Percentiles rank a stretch among this genome's conserved stretches.
phyloP scores from a whole-genome alignment of 2,888 invertebrate genomes.

The Pandemis cinnamomeana region DNA sequence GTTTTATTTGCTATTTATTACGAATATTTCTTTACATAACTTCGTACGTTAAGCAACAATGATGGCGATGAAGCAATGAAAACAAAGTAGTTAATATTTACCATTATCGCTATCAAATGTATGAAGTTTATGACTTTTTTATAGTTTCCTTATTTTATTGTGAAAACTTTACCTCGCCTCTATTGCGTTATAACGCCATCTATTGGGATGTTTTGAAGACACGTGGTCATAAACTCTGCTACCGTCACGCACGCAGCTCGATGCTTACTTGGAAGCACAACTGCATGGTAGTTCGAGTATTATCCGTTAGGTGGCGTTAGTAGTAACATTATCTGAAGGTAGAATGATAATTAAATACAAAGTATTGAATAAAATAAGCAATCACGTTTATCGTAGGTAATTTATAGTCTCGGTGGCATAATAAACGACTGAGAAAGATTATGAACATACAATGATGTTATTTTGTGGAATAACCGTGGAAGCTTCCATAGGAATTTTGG shows the following conservation, averaged over 20 bases:
- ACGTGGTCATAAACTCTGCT: not conserved
- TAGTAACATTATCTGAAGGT: not conserved
- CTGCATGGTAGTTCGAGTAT: constrained; percentile 11
- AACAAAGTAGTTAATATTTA: constrained; percentile 1
- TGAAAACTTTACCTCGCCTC: not conserved
- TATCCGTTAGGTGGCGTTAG: constrained; percentile 18
- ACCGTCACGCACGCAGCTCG: not conserved
- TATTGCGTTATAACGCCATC: constrained; percentile 13
- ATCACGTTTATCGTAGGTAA: too few species aligned
- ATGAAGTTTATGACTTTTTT: not conserved
- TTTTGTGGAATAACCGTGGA: too few species aligned
- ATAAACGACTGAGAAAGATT: too few species aligned
- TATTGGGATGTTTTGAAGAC: not conserved
- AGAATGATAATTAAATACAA: too few species aligned
- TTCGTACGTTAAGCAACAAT: not conserved
- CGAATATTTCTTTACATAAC: not conserved
- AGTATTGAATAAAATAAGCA: too few species aligned
- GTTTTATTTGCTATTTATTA: not conserved
- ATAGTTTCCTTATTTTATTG: not conserved
- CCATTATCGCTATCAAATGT: not conserved
- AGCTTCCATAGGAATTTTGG: too few species aligned
- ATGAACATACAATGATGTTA: too few species aligned
- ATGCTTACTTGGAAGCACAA: not conserved
- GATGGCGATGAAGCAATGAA: not conserved
- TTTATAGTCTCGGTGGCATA: too few species aligned